These are phyloP conservation scores for Euura saliciscinereae DNA, from an alignment of 1,140 invertebrate species.

Conservation along the genomic window DNA sequence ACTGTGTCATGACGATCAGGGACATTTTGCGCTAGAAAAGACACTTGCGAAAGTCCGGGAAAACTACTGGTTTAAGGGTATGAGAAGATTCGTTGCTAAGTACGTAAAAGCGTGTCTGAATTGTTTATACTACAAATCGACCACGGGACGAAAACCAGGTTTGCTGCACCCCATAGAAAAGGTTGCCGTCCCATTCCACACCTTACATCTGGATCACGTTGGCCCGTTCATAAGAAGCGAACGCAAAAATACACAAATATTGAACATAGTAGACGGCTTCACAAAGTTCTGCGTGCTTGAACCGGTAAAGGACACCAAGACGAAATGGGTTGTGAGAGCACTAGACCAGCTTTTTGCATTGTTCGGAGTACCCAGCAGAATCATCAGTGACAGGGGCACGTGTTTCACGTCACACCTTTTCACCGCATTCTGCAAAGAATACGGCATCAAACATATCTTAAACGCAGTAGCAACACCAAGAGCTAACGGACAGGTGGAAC, in stretches of 20 bases:
- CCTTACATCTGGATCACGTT: slow-evolving; percentile 44
- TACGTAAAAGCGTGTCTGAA: slow-evolving; percentile 31
- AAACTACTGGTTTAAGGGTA: slow-evolving; percentile 37
- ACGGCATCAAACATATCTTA: slow-evolving; percentile 37
- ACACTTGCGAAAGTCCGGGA: slow-evolving; percentile 22
- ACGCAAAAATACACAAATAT: slow-evolving; percentile 16
- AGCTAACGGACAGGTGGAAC: slow-evolving; percentile 42
- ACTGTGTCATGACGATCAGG: slow-evolving; percentile 42
- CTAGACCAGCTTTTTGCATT: background rate
- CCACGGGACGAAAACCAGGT: background rate
- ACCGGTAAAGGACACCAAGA: background rate
- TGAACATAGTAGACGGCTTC: slow-evolving; percentile 18
- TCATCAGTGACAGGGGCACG: slow-evolving; percentile 6
- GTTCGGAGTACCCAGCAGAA: background rate
- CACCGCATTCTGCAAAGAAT: slow-evolving; percentile 25
- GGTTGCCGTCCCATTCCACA: background rate
- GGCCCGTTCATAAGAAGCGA: slow-evolving; percentile 32
- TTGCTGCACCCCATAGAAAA: background rate
- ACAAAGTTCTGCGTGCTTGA: slow-evolving; percentile 4
- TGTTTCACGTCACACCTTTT: slow-evolving; percentile 39
- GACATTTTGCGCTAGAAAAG: slow-evolving; percentile 33
- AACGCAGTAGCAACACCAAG: slow-evolving; percentile 42
- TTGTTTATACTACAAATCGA: slow-evolving; percentile 31
- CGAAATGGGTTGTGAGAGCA: background rate
- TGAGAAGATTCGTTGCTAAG: slow-evolving; percentile 31